A percentile compares a stretch with the other conserved stretches of the same genome.
Conservation (phyloP, 2,113 vertebrate genomes). For the western clawed frog (Xenopus tropicalis) region DNA sequence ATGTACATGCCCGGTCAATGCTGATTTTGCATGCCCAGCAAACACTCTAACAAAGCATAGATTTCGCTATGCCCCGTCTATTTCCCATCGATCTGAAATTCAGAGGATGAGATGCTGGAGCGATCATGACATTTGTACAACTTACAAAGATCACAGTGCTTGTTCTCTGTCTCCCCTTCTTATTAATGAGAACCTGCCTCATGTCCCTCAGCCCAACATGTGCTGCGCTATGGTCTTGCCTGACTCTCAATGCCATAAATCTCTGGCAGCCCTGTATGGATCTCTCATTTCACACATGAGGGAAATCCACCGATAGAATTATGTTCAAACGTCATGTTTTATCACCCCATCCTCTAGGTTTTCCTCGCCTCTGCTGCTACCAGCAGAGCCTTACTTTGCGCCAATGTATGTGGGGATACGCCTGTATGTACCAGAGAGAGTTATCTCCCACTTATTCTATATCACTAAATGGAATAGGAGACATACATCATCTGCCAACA, state of each 20-base stretch:
- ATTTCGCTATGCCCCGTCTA: too few species aligned
- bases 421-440: not conserved
- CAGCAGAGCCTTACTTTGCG: not conserved
- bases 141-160: not conserved
- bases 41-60: too few species aligned
- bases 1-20: too few species aligned
- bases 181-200: constrained; percentile 7
- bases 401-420: not conserved
- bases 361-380: not conserved
- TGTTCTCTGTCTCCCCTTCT: not conserved
- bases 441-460: not conserved
- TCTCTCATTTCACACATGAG: constrained; percentile 22
- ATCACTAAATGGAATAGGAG: not conserved
- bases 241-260: not conserved
- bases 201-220: not conserved
- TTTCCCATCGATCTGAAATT: too few species aligned
- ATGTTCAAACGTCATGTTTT: not conserved
- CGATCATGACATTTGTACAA: too few species aligned
- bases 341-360: not conserved
- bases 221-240: not conserved
- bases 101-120: not conserved
- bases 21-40: too few species aligned
- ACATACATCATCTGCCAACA: not conserved
- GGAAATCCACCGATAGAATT: not conserved
- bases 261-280: not conserved